These are phyloP conservation scores for Hypothenemus hampei DNA, from an alignment of 1,140 invertebrate species.

Conservation along the genomic window DNA sequence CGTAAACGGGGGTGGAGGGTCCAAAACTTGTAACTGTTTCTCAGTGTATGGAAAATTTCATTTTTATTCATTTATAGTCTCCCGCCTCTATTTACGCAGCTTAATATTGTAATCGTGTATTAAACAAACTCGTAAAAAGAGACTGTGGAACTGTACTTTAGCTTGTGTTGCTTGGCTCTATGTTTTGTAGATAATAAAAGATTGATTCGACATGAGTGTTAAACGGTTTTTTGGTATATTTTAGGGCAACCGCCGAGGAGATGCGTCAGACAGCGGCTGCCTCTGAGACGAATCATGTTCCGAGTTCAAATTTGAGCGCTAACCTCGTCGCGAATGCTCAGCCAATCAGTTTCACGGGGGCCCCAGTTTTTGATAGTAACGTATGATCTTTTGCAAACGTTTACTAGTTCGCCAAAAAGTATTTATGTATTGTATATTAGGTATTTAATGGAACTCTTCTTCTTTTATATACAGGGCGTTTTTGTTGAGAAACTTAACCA, in stretches of 20 bases:
- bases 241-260: conserved; percentile 67
- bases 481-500: neutral
- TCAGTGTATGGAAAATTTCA: conserved; percentile 15
- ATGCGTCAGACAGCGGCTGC: conserved; percentile 64
- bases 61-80: conserved; percentile 8
- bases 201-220: too few species aligned
- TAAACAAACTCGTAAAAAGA: too few species aligned
- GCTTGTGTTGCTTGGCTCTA: too few species aligned
- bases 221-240: too few species aligned
- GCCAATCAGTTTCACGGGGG: conserved; percentile 65
- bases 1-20: conserved; percentile 55
- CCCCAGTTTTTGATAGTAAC: conserved; percentile 57
- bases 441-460: too few species aligned
- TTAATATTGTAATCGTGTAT: too few species aligned
- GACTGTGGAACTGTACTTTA: too few species aligned
- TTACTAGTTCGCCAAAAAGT: neutral
- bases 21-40: neutral
- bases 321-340: conserved; percentile 72
- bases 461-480: too few species aligned
- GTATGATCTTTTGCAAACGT: conserved; percentile 44
- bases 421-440: neutral
- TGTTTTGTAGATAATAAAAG: too few species aligned
- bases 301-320: conserved; percentile 49
- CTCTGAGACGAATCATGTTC: conserved; percentile 19
- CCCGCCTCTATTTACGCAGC: too few species aligned